Percentiles rank a stretch among this genome's conserved stretches.
phyloP scores from a whole-genome alignment of 2,888 invertebrate species.

The Cantharis flavilabris region DNA sequence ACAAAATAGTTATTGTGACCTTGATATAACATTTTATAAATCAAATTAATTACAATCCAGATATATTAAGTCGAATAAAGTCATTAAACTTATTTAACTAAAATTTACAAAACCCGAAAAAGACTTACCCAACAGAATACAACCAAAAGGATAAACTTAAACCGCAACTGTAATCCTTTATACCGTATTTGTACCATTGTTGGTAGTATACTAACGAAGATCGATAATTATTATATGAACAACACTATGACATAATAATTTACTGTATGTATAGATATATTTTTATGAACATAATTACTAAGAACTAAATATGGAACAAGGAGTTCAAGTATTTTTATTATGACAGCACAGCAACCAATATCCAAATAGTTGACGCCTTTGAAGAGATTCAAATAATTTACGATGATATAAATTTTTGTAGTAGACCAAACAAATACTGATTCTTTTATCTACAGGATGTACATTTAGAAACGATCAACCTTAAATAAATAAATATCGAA shows the following conservation, averaged over 20 bases:
- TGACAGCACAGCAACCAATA: neutral
- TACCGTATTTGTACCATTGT: neutral
- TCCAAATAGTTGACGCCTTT: no score
- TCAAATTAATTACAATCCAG: neutral
- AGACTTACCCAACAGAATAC: neutral
- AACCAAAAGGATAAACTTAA: neutral
- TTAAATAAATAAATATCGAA: no score
- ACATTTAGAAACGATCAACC: no score
- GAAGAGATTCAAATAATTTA: neutral
- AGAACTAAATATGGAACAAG: neutral
- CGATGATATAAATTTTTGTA: neutral
- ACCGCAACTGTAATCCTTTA: neutral
- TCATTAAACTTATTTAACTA: neutral
- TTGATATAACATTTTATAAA: neutral
- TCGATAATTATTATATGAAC: no score
- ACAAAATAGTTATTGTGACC: neutral
- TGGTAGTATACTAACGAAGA: neutral
- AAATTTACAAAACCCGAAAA: neutral
- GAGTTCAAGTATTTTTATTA: neutral
- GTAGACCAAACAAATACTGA: neutral
- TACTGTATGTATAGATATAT: no score
- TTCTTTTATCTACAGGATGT: neutral
- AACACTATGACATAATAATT: no score
- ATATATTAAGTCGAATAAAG: neutral
- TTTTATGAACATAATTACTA: no score